Evolutionary conservation across 2,888 invertebrate species (phyloP).

Genomic region (Heliothis peltigera): DNA sequence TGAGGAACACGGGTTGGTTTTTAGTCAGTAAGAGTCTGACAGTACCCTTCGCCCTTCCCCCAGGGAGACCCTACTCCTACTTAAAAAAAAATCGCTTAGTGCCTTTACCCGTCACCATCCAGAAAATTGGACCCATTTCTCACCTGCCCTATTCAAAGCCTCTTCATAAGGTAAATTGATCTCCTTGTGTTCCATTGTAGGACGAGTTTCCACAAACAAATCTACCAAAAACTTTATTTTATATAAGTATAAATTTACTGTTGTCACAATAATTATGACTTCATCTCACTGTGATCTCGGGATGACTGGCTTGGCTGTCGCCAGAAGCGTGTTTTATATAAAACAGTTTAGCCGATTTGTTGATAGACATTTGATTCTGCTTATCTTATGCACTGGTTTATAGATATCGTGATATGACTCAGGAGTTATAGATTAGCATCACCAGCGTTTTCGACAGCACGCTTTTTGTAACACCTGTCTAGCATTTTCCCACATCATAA

Average conservation of each 20-base stretch:
- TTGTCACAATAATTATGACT: background rate
- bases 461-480: too few relatives aligned
- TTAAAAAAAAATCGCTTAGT: background rate
- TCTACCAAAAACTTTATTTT: background rate
- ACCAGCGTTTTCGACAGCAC: background rate
- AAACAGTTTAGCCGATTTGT: background rate
- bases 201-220: constrained; percentile 8
- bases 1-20: too few relatives aligned
- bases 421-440: background rate
- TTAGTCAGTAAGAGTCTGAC: too few relatives aligned
- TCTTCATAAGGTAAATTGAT: constrained; percentile 74
- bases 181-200: constrained; percentile 62
- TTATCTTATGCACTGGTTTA: constrained; percentile 2
- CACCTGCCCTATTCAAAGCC: constrained; percentile 75
- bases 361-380: background rate
- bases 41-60: too few relatives aligned
- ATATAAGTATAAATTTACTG: background rate
- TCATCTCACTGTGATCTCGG: background rate
- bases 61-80: too few relatives aligned
- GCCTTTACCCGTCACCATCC: background rate
- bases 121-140: background rate
- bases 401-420: background rate
- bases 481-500: too few relatives aligned
- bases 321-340: background rate
- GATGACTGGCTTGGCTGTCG: background rate